Conservation (phyloP, 2,888 invertebrate genomes). For the Gibbula magus region DNA sequence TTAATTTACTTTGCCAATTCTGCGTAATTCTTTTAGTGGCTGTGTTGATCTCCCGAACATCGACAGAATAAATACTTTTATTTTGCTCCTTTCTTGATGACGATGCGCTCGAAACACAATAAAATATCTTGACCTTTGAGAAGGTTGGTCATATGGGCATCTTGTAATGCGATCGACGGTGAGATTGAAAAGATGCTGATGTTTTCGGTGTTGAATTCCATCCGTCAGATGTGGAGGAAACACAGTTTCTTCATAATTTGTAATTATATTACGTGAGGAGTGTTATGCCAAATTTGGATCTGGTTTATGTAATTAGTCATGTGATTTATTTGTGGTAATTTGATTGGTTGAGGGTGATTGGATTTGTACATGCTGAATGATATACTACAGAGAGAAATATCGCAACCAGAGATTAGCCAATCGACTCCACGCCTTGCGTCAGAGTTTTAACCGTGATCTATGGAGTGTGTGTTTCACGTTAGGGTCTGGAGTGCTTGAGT, state of each 20-base stretch:
- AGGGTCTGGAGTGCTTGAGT: too few relatives aligned
- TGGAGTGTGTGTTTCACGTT: not conserved
- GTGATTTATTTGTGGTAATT: conserved; percentile 25
- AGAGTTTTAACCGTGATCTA: not conserved
- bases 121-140: not conserved
- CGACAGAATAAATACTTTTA: conserved; percentile 5
- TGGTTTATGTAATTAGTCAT: conserved; percentile 19
- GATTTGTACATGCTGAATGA: conserved; percentile 16
- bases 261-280: not conserved
- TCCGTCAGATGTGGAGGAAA: not conserved
- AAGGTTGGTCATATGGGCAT: not conserved
- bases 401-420: not conserved
- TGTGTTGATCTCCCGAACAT: not conserved
- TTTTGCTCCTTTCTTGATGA: not conserved
- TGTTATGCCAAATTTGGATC: conserved; percentile 21
- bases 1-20: conserved; percentile 2
- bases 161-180: not conserved
- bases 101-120: not conserved
- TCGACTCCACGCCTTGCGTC: not conserved
- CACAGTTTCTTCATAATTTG: not conserved
- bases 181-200: not conserved
- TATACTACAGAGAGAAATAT: not conserved
- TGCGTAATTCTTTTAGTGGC: not conserved
- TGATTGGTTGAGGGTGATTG: not conserved
- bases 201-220: not conserved